Evolutionary conservation across 2,113 vertebrate species (phyloP), one percentile per base, ranked within the genome.

Genomic region (Alexandromys fortis): DNA sequence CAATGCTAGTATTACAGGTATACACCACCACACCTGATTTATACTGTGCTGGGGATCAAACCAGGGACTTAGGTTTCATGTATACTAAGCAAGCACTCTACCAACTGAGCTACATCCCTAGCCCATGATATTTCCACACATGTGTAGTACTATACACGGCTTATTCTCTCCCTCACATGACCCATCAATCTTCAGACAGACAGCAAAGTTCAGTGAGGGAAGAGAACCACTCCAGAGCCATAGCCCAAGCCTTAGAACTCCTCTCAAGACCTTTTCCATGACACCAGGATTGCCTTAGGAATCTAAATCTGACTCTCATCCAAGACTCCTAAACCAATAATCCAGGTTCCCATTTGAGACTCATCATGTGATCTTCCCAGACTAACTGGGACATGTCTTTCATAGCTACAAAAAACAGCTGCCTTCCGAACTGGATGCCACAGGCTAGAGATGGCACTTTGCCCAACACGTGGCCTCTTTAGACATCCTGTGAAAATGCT

Each of bases 361-460:
- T 70, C 85, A 97, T 98, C 98, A 97, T 87, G 90, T 73, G 1
- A 97, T 98, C 97, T 97, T 98, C 95, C 93, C 12, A 97, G 98
- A 98, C 97, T 97, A 96, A 98, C 95, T 89, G 67, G 96, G 95
- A 98, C 98, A 98, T 98, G 97, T 97, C 97, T 98, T 98, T 98
- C 97, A 97, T 95, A 98, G 98, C 97, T 96, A 96, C 96, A 95
- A 97, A 98, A 87, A 98, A 96, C 94, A 98, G 98, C 96, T 98
- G 98, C 97, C 95, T 97, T 96, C 95, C 96, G 97, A 94, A 82
- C 94, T 97, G 98, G 97, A 98, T 97, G 97, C 97, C 96, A 94
- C 97, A 95, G 94, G 97, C 97, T 97, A 95, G 97, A 97, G 97
- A 75, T 97, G 98, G 97, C 98, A 89, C 96, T 96, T 95, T 97